Conservation (phyloP, 2,888 invertebrate genomes). For the Drosophila anceps region DNA sequence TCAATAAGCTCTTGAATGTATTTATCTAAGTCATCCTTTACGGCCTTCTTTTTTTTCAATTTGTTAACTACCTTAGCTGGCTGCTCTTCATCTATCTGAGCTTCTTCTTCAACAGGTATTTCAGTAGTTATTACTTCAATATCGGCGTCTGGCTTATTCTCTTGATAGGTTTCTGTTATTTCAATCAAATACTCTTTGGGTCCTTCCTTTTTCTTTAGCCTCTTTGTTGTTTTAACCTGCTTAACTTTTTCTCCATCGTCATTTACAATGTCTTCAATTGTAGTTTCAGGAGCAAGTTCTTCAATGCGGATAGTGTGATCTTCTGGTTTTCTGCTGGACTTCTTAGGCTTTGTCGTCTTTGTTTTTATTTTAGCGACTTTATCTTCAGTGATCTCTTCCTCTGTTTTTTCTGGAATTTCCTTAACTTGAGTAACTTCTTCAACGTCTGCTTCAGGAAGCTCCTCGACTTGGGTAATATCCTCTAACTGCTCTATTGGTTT, state of each 20-base stretch:
- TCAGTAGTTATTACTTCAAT: slow-evolving; percentile 84
- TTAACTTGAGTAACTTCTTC: neutral
- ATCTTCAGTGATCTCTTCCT: slow-evolving; percentile 8
- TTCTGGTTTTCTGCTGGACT: slow-evolving; percentile 28
- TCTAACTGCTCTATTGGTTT: slow-evolving; percentile 19
- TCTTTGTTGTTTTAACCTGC: slow-evolving; percentile 81
- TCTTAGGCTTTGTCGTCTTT: slow-evolving; percentile 43
- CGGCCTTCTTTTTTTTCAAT: slow-evolving; percentile 75
- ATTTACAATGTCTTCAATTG: slow-evolving; percentile 83
- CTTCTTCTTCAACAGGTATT: slow-evolving; percentile 53
- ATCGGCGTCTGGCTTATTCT: slow-evolving; percentile 84
- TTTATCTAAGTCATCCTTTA: slow-evolving; percentile 81
- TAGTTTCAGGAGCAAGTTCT: slow-evolving; percentile 81
- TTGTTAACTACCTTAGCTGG: slow-evolving; percentile 72
- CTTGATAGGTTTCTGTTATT: slow-evolving; percentile 84
- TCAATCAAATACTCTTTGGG: slow-evolving; percentile 84
- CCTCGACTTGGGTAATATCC: slow-evolving; percentile 15
- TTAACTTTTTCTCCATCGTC: slow-evolving; percentile 75
- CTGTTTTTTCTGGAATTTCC: neutral
- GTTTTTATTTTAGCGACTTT: slow-evolving; percentile 22
- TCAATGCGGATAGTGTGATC: slow-evolving; percentile 64
- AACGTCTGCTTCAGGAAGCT: slow-evolving; percentile 4
- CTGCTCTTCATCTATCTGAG: slow-evolving; percentile 21
- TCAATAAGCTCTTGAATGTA: slow-evolving; percentile 83
- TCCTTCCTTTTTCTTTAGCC: slow-evolving; percentile 83